Evolutionary conservation across 1,140 invertebrate species (phyloP).

Genomic region (Saccostrea echinata): DNA sequence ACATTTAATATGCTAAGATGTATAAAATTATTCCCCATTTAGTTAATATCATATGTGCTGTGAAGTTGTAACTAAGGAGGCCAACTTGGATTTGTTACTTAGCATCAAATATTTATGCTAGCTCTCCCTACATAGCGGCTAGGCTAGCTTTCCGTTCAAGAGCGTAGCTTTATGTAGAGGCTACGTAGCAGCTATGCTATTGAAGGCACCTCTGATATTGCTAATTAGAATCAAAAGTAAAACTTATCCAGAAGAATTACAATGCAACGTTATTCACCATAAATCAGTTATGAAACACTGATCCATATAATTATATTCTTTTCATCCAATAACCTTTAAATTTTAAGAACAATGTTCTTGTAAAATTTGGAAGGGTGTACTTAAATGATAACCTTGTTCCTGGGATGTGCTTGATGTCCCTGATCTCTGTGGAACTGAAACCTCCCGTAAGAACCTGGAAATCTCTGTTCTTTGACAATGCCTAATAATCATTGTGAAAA

Average conservation of each 20-base stretch:
- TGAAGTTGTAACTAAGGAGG: no score
- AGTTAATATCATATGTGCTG: no score
- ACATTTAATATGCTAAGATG: no score
- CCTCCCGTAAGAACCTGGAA: background rate
- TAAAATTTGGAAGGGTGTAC: background rate
- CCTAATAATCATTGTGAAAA: background rate
- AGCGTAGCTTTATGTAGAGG: no score
- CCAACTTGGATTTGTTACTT: no score
- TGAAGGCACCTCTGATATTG: no score
- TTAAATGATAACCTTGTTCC: background rate
- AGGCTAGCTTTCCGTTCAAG: no score
- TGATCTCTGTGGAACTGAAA: conserved; percentile 1
- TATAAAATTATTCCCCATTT: no score
- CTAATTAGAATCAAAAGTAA: no score
- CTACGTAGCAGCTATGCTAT: no score
- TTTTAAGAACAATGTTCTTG: background rate
- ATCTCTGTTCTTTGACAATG: conserved; percentile 20
- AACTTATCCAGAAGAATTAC: background rate
- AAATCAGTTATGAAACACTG: background rate
- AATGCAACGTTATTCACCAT: background rate
- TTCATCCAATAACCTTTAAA: background rate
- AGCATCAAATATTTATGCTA: no score
- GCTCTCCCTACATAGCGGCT: no score
- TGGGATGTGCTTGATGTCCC: background rate
- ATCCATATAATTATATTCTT: background rate